A percentile compares a stretch with the other conserved stretches of the same genome.
Evolutionary conservation across 2,113 vertebrate genomes (phyloP).

Genomic region (Gymnogyps californianus): DNA sequence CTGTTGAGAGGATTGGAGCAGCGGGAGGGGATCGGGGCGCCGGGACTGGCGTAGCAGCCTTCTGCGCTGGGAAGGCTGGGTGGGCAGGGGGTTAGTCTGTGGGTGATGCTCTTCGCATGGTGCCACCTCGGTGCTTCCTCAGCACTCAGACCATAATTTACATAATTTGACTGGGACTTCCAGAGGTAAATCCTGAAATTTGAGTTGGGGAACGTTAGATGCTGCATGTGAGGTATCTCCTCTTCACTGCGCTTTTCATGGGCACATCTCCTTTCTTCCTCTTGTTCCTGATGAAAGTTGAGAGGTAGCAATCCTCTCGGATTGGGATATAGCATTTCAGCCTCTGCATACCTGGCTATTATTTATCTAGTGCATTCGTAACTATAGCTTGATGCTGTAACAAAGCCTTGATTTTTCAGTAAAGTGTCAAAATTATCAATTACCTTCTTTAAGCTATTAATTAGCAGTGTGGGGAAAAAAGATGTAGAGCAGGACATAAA

Average conservation of each 20-base stretch:
- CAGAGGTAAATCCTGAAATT: not conserved
- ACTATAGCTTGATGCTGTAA: not conserved
- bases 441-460: not conserved
- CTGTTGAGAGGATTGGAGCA: not conserved
- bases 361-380: not conserved
- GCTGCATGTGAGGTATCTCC: accelerated
- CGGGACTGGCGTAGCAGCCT: accelerated
- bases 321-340: accelerated
- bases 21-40: accelerated
- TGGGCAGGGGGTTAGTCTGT: not conserved
- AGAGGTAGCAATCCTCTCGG: not conserved
- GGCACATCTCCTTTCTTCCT: not conserved
- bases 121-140: not conserved
- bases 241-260: not conserved
- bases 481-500: not conserved
- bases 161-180: not conserved
- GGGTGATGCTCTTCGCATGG: not conserved
- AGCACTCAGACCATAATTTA: not conserved
- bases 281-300: not conserved
- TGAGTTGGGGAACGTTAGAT: accelerated
- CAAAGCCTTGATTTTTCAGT: not conserved
- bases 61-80: not conserved
- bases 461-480: not conserved
- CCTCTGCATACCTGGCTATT: not conserved
- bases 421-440: not conserved